Conservation (phyloP, 2,888 invertebrate species). For the Auanema freiburgensis region DNA sequence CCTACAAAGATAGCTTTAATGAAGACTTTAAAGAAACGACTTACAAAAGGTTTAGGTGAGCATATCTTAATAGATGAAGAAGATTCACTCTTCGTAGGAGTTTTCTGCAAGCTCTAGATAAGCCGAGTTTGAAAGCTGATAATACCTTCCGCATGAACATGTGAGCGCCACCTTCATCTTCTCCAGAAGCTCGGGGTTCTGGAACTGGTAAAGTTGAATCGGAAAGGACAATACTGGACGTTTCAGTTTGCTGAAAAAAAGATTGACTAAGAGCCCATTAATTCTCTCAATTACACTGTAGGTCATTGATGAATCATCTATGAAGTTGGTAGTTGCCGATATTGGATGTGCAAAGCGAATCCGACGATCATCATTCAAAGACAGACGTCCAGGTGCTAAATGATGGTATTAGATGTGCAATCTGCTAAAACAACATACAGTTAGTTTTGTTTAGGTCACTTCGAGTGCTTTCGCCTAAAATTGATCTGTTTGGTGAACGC, state of each 20-base stretch:
- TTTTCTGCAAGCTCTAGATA: constrained; percentile 13
- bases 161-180: constrained; percentile 37
- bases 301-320: constrained; percentile 11
- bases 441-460: constrained; percentile 2
- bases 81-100: constrained; percentile 10
- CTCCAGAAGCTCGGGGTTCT: background rate
- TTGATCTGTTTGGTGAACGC: constrained; percentile 12
- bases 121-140: background rate
- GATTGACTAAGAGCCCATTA: background rate
- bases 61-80: constrained; percentile 13
- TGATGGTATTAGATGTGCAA: too few relatives aligned
- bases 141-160: constrained; percentile 40
- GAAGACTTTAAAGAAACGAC: constrained; percentile 1
- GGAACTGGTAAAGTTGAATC: background rate
- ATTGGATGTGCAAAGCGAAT: constrained; percentile 42
- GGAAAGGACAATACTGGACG: constrained; percentile 9
- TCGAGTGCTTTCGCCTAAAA: constrained; percentile 7
- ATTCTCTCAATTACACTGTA: background rate
- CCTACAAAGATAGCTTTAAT: too few relatives aligned
- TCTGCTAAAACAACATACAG: too few relatives aligned
- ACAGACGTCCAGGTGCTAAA: background rate
- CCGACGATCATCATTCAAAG: constrained; percentile 20
- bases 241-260: constrained; percentile 14
- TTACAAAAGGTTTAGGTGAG: constrained; percentile 22
- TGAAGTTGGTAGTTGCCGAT: constrained; percentile 14